phyloP scores from a whole-genome alignment of 2,888 invertebrate species.

The Campaea margaritaria region DNA sequence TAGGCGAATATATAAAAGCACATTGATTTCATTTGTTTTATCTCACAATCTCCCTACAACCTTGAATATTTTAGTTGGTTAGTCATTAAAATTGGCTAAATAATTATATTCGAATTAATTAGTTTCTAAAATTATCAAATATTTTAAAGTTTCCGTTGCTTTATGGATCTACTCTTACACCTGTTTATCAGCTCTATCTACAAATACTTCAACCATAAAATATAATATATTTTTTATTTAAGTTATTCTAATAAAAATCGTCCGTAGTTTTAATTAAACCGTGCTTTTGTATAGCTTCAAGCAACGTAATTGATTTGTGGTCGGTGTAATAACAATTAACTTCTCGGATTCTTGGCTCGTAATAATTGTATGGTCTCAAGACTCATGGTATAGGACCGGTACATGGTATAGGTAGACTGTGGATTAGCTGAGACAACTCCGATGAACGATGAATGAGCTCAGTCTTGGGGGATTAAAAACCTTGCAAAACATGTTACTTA shows the following conservation, averaged over 20 bases:
- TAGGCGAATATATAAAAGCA: no score
- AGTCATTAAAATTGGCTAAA: no score
- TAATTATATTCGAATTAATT: no score
- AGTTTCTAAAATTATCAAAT: no score
- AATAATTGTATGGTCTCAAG: neutral
- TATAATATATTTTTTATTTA: constrained; percentile 7
- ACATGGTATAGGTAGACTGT: neutral
- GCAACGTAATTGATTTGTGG: constrained; percentile 25
- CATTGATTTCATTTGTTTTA: no score
- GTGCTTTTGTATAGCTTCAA: constrained; percentile 23
- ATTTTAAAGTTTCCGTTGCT: constrained; percentile 1
- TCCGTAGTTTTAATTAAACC: constrained; percentile 18
- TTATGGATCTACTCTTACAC: neutral
- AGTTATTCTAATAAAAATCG: constrained; percentile 11
- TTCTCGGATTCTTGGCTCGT: constrained; percentile 1
- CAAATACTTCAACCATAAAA: constrained; percentile 12
- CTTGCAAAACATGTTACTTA: no score
- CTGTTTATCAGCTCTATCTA: constrained; percentile 5
- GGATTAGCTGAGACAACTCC: neutral
- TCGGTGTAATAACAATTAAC: constrained; percentile 21
- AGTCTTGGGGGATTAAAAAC: no score
- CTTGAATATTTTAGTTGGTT: no score
- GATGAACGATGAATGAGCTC: neutral
- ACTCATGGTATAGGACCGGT: neutral
- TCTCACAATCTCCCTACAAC: no score